A percentile compares a stretch with the other conserved stretches of the same genome.
Conservation (phyloP, 2,888 invertebrate species). For the Aphidius colemani region DNA sequence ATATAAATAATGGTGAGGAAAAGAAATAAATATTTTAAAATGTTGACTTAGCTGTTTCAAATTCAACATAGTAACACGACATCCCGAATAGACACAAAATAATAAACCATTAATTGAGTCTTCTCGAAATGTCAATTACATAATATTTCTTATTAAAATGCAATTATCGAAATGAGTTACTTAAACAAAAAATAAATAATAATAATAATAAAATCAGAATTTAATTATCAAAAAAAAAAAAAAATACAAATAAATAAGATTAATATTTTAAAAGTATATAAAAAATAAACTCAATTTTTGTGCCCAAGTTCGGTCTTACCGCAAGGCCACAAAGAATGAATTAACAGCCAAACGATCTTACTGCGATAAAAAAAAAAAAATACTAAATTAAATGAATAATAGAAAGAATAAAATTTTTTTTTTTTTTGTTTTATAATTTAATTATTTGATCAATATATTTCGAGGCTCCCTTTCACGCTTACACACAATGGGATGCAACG, state of each 20-base stretch:
- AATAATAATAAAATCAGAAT: too few species aligned
- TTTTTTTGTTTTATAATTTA: too few species aligned
- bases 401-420: too few species aligned
- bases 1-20: too few species aligned
- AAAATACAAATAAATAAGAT: too few species aligned
- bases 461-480: background rate
- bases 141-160: slow-evolving; percentile 34
- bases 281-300: slow-evolving; percentile 20
- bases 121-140: slow-evolving; percentile 56
- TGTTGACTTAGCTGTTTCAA: too few species aligned
- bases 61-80: slow-evolving; percentile 27
- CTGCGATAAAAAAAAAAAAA: slow-evolving; percentile 33
- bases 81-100: slow-evolving; percentile 26
- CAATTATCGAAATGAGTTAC: slow-evolving; percentile 37
- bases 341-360: slow-evolving; percentile 41
- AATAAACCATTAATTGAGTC: slow-evolving; percentile 35
- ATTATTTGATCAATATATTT: too few species aligned
- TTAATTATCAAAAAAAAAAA: too few species aligned
- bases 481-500: background rate
- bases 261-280: slow-evolving; percentile 10
- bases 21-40: too few species aligned
- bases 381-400: slow-evolving; percentile 6
- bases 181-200: slow-evolving; percentile 30
- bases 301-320: slow-evolving; percentile 13
- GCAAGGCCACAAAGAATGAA: slow-evolving; percentile 28